Base-by-base conservation (phyloP, 2,113 vertebrate genomes). In the Aix galericulata region DNA sequence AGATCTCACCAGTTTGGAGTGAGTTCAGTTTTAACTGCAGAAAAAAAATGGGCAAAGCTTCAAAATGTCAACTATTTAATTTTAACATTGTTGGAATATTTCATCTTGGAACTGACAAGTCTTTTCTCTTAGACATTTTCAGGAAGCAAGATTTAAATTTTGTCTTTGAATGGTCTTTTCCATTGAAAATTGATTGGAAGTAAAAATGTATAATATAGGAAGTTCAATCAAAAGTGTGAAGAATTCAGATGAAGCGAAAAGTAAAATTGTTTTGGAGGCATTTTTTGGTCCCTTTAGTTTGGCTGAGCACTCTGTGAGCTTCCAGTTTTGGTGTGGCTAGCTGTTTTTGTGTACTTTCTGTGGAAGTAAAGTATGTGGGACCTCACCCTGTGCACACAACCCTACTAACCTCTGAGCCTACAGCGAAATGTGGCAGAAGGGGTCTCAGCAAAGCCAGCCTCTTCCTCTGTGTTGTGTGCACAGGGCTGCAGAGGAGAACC, bases 61-160 rank as follows among this genome's bases (percentile, higher is more conserved):
- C 81, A 78, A 92, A 82, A 85, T 69, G 59, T 50, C 84, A 91
- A 55, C 58, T 18, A 64, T 82, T 89, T 89, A 78, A 60, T 94
- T 92, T 77, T 79, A 85, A 67, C 55, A 42, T 91, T 73, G 75
- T 88, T 82, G 72, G 82, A 94, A 85, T 63, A 64, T 73, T 88
- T 91, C 18, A 67, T 85, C 94, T 87, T 89, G 71, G 82, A 85
- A 78, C 42, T 5, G 15, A 87, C 66, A 76, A 44, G 81, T 63
- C 53, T 89, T 88, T 82, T 40, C 83, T 81, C 84, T 86, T 18
- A 44, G 64, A 82, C 0, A 0, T 72, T 91, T 93, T 92, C 13
- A 56, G 69, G 94, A 89, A 44, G 20, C 12, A 32, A 31, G 53
- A 79, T 94, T 60, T 75, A 29, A 48, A 75, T 86, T 95, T 94